Evolutionary conservation across 92 coral and sea anemone species (phyloP), one percentile per base, ranked within the genome.

Genomic region (Phenganax stokvisi): DNA sequence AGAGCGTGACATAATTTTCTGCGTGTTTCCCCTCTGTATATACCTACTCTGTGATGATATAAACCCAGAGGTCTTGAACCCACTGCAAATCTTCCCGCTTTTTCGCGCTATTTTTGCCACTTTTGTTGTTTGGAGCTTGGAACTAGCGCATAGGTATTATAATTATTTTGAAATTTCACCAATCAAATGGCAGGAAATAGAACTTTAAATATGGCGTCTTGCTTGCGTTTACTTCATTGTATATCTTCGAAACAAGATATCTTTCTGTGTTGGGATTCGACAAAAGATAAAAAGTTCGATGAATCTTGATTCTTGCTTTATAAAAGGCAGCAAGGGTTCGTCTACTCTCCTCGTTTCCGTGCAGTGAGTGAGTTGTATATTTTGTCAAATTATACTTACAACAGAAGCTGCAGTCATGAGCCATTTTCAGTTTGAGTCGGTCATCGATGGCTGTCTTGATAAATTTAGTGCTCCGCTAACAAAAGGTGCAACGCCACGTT

Each of bases 401-500:
- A 6, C 8, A 53, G 59, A 37, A 20, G 54, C 53, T 12, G 60
- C 54, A 51, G 64, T 68, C 3, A 94, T 94, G 98, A 93, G 92
- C 65, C 96, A 94, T 9, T 89, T 89, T 57, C 90, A 89, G 71
- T 92, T 92, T 75, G 98, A 90, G 80, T 83, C 87, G 72, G 96
- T 91, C 51, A 86, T 94, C 16, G 91, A 94, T 29, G 98, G 92
- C 58, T 92, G 97, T 80, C 81, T 94, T 30, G 89, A 86, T 69
- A 90, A 87, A 52, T 87, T 94, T 76, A 90, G 92, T 84, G 98
- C 92, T 12, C 98, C 97, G 9, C 70, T 94, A 66, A 85, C 84
- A n/a, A 90, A 74, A 44, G 97, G 92, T 1, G 92, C 96, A 8
- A 85, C 87, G 52, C 97, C 97, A 27, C 92, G 98, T 44, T 94